These are phyloP conservation scores for Bembecia ichneumoniformis DNA, from an alignment of 2,888 invertebrate species.

Conservation along the genomic window DNA sequence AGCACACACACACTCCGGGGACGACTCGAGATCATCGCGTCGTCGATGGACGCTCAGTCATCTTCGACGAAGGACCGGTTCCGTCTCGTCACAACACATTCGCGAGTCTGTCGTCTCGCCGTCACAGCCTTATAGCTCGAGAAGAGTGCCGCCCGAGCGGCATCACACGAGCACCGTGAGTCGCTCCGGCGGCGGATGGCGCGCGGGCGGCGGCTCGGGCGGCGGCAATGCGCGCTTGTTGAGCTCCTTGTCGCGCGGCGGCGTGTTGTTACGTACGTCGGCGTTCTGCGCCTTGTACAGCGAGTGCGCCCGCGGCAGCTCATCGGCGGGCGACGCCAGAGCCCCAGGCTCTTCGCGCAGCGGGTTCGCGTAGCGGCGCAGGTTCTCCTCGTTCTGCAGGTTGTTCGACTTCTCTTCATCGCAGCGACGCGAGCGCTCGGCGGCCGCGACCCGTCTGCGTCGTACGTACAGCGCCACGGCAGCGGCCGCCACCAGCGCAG, in stretches of 20 bases:
- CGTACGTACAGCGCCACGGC: constrained; percentile 27
- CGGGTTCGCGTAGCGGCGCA: constrained; percentile 86
- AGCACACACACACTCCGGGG: neutral
- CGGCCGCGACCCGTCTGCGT: constrained; percentile 53
- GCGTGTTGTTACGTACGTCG: constrained; percentile 87
- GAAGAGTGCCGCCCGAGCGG: too few species aligned
- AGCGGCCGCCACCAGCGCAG: constrained; percentile 40
- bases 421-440: constrained; percentile 75
- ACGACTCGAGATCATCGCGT: neutral
- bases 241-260: constrained; percentile 82
- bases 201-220: constrained; percentile 37
- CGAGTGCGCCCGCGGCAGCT: constrained; percentile 72
- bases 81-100: too few species aligned
- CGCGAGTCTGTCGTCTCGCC: too few species aligned
- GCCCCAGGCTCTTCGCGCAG: constrained; percentile 74
- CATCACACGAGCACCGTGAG: constrained; percentile 1
- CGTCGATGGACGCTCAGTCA: too few species aligned
- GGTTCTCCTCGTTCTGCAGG: constrained; percentile 90
- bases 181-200: constrained; percentile 20
- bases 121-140: neutral
- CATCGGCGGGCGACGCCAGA: constrained; percentile 47
- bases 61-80: too few species aligned
- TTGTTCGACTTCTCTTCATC: constrained; percentile 93
- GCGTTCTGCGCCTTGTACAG: constrained; percentile 89
- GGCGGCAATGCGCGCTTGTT: constrained; percentile 77